Evolutionary conservation across 2,888 invertebrate species (phyloP), one percentile per base, ranked within the genome.

Genomic region (Chalcosyrphus nemorum): DNA sequence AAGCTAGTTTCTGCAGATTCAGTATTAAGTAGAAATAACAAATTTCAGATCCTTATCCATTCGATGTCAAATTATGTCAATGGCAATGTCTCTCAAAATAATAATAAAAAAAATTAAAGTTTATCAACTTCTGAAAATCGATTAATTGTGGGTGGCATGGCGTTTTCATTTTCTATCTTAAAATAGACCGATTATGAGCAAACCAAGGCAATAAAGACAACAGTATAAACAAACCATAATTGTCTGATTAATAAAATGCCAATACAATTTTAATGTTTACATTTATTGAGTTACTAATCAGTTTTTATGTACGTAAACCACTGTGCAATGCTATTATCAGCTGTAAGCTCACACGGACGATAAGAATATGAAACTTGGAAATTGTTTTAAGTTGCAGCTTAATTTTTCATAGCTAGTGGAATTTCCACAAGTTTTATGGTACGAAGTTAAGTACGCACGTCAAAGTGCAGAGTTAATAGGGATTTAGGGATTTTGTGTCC

Each of bases 281-380:
- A 59, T 41, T 59, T 59, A 59, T 15, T 13, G 41, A 7, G 2
- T 43, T 24, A 38, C 43, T 38, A 43, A 59, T 59, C 41, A 41
- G 24, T 24, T 27, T 59, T 38, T 9, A 13, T 38, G 11, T 7
- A 9, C 13, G 41, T 24, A 15, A 59, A 43, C 15, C 4, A 43
- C 2, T 15, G 21, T 24, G 13, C 13, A 13, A n/a, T 13, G 38
- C n/a, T n/a, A n/a, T 11, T 38, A 38, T 38, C 13, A 38, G 38
- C 5, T 13, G 38, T 38, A 38, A 38, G 13, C 13, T 38, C 38
- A 13, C 13, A 38, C 5, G 38, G n/a, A n/a, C 13, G 59, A 59
- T 59, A 59, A 59, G 3, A 17, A 15, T 41, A 15, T 2, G 41
- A 57, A n/a, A n/a, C 19, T 38, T 57, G 38, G 59, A 27, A 59